Evolutionary conservation across 2,888 invertebrate genomes (phyloP).

Genomic region (Cristatella mucedo): DNA sequence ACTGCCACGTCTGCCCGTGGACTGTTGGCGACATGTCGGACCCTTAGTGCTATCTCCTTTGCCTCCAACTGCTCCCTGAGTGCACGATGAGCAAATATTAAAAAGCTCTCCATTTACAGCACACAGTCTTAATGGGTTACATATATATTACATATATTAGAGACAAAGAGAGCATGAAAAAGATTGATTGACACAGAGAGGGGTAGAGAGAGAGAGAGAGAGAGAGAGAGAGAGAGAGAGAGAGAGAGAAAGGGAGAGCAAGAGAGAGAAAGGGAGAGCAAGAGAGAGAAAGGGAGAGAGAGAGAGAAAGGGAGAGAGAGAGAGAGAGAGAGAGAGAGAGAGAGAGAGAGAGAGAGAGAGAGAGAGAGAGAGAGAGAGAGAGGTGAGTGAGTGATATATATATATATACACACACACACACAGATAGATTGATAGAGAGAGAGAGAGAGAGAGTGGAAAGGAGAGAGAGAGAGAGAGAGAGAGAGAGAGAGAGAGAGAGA

Average conservation of each 20-base stretch:
- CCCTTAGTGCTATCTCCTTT: constrained; percentile 21
- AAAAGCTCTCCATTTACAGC: no score
- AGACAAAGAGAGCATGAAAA: not conserved
- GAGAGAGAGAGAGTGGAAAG: no score
- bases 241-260: not conserved
- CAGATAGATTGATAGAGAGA: no score
- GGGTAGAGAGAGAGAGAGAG: not conserved
- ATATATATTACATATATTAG: not conserved
- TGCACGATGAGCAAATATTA: not conserved
- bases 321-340: not conserved
- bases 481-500: no score
- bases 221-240: not conserved
- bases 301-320: not conserved
- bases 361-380: not conserved
- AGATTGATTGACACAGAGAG: not conserved
- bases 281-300: no score
- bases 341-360: not conserved
- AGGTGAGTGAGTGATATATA: no score
- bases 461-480: no score
- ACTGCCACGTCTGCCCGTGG: no score
- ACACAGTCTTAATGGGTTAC: not conserved
- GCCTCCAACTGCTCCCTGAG: constrained; percentile 21
- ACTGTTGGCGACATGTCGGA: constrained; percentile 24
- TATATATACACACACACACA: no score
- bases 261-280: not conserved